Conservation (phyloP, 2,888 invertebrate species). For the Dynastes maya region DNA sequence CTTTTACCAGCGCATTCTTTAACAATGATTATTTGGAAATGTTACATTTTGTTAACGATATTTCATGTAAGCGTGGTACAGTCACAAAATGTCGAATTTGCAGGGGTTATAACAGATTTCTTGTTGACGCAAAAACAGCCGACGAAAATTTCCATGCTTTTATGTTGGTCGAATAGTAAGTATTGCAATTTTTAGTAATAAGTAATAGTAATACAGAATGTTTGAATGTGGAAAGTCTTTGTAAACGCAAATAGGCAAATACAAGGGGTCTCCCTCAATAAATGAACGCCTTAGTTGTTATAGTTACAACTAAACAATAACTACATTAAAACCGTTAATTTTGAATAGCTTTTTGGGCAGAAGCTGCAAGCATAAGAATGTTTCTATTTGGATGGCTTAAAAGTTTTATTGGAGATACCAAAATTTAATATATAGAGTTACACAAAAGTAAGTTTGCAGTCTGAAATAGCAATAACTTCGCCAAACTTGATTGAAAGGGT, state of each 20-base stretch:
- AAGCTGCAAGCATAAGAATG: too few relatives aligned
- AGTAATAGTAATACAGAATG: neutral
- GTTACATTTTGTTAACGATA: neutral
- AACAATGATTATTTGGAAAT: neutral
- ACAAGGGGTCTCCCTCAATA: neutral
- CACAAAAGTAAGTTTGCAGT: too few relatives aligned
- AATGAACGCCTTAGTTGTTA: neutral
- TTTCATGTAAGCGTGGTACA: neutral
- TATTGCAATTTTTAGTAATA: conserved; percentile 9
- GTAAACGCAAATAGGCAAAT: neutral
- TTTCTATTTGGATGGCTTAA: too few relatives aligned
- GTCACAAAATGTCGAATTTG: conserved; percentile 5
- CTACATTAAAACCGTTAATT: neutral
- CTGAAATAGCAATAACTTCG: too few relatives aligned
- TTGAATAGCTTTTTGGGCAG: neutral
- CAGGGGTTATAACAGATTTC: conserved; percentile 55
- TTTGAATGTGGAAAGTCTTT: neutral
- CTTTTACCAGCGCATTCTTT: neutral
- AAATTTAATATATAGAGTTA: too few relatives aligned
- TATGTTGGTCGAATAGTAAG: conserved; percentile 61
- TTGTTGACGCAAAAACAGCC: conserved; percentile 55
- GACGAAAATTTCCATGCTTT: conserved; percentile 55
- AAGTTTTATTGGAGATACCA: too few relatives aligned
- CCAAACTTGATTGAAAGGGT: too few relatives aligned
- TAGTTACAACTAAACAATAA: neutral